Conservation (phyloP, 2,113 vertebrate species). For the Ailurus styani region DNA sequence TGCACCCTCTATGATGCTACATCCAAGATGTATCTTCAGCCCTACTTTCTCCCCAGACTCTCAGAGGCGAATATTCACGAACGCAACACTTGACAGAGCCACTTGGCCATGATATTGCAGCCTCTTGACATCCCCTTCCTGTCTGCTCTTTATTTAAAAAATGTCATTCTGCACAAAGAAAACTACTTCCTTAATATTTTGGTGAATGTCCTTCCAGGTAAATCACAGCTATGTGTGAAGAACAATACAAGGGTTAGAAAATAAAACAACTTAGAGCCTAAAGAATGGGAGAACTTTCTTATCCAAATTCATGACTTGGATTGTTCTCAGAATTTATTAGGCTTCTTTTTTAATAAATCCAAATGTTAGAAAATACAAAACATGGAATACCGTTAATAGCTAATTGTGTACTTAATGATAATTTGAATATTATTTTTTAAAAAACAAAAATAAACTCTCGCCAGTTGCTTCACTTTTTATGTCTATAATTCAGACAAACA, state of each 20-base stretch:
- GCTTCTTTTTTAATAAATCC: not conserved
- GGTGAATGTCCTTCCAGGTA: not conserved
- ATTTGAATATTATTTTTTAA: not conserved
- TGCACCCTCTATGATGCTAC: not conserved
- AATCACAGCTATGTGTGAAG: not conserved
- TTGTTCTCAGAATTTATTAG: not conserved
- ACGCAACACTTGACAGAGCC: not conserved
- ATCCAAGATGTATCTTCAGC: not conserved
- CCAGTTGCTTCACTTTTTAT: not conserved
- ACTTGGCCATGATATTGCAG: fast-evolving
- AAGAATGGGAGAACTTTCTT: not conserved
- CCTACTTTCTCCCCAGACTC: not conserved
- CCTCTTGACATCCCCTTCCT: not conserved
- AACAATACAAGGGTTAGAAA: not conserved
- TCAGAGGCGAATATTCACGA: not conserved
- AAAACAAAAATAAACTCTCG: not conserved
- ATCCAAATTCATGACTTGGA: not conserved
- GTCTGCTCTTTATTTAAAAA: not conserved
- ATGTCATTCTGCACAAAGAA: not conserved
- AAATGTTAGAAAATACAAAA: not conserved
- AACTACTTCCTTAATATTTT: not conserved
- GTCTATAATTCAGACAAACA: not conserved
- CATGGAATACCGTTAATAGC: not conserved
- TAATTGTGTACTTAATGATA: not conserved
- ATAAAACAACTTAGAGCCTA: not conserved